Evolutionary conservation across 2,888 invertebrate genomes (phyloP), one percentile per base, ranked within the genome.

Genomic region (Leucozona laternaria): DNA sequence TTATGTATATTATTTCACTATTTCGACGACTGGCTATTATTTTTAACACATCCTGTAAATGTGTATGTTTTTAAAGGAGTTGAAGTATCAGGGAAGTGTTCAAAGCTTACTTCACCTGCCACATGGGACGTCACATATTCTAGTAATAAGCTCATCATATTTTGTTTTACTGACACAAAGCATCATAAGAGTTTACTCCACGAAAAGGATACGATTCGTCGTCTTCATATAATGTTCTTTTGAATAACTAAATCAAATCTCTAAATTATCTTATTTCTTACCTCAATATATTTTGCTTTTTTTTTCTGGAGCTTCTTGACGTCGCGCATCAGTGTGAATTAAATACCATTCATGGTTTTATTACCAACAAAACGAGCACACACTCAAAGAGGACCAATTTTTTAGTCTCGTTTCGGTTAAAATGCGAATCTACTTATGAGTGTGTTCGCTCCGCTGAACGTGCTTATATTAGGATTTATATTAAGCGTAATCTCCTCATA

Each of bases 271-370:
- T 48, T 10, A 13, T n/a, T 8, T 45, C 34, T 48, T 31, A 34
- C 20, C 68, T 17, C 25, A 25, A 25, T 25, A 25, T 3, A 3
- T 25, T 4, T 11, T n/a, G n/a, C 25, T 17, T 68, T 17, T 11
- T 37, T 28, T 45, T 53, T 25, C 25, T 37, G 4, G 5, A 40
- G 48, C 6, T 53, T 13, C 53, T 25, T 25, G 34, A 37, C 34
- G 37, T 37, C 37, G 53, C 68, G 37, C 53, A 53, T 68, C 13
- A 68, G 53, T 48, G 43, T 53, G 57, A 68, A 57, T 79, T 66
- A 79, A 71, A 76, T 71, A 77, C 28, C 64, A 62, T 68, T 79
- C 66, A 75, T 75, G 45, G 62, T 70, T 75, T 83, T 50, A 79
- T 53, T 62, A 71, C 73, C 55, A 70, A 45, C 45, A 68, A 66